These are phyloP conservation scores for Temnothorax nylanderi DNA, from an alignment of 1,140 invertebrate species.

Conservation along the genomic window DNA sequence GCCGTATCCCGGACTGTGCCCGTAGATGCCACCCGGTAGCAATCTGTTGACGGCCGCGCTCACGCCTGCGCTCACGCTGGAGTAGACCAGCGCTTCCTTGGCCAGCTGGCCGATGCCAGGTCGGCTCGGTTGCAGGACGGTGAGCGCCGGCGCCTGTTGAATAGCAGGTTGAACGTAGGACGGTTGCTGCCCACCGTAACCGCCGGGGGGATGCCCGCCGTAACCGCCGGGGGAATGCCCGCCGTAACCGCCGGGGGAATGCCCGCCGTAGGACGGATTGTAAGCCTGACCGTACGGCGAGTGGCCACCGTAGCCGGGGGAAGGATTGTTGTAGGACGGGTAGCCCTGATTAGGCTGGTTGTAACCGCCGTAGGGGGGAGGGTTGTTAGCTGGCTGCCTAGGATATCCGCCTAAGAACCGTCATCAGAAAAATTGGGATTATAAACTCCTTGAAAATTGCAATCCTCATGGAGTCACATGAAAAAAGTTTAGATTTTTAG, in stretches of 20 bases:
- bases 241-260: constrained; percentile 25
- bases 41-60: constrained; percentile 83
- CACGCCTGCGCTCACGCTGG: constrained; percentile 82
- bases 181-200: constrained; percentile 55
- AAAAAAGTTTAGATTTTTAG: not conserved
- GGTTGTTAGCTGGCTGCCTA: constrained; percentile 63
- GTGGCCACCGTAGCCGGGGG: constrained; percentile 16
- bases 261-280: constrained; percentile 60
- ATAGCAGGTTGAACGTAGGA: constrained; percentile 72
- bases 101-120: constrained; percentile 84
- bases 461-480: not conserved
- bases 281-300: constrained; percentile 40
- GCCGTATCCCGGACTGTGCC: constrained; percentile 67
- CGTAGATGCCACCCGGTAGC: constrained; percentile 83
- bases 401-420: constrained; percentile 69
- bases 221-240: constrained; percentile 22
- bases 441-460: not conserved
- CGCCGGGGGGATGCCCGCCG: constrained; percentile 29
- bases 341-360: constrained; percentile 29
- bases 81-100: constrained; percentile 84
- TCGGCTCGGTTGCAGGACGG: constrained; percentile 74
- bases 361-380: constrained; percentile 43
- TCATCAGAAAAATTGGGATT: not conserved
- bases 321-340: constrained; percentile 31
- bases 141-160: constrained; percentile 74